These are phyloP conservation scores for Melanophora roralis DNA, from an alignment of 2,888 invertebrate genomes.

Conservation along the genomic window DNA sequence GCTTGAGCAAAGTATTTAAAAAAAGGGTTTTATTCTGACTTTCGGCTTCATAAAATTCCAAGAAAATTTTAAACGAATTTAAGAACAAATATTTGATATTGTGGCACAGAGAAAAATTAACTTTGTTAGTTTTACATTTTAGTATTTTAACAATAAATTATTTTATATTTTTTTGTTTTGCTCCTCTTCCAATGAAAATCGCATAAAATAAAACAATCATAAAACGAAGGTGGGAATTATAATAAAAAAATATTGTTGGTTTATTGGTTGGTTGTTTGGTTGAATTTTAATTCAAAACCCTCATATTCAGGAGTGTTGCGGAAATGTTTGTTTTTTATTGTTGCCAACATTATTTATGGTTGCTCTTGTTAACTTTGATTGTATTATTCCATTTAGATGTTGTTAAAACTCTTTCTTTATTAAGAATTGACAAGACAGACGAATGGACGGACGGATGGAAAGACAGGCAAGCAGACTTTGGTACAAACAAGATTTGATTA, in stretches of 20 bases:
- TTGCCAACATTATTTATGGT: slow-evolving; percentile 53
- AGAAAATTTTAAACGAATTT: slow-evolving; percentile 37
- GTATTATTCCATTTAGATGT: slow-evolving; percentile 37
- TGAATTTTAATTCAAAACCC: not conserved
- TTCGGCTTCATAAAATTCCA: slow-evolving; percentile 29
- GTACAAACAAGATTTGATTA: slow-evolving; percentile 60
- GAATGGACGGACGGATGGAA: not conserved
- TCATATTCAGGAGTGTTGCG: slow-evolving; percentile 43
- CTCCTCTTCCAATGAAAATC: not conserved
- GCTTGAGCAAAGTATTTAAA: slow-evolving; percentile 17
- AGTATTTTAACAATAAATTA: slow-evolving; percentile 46
- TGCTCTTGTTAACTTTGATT: slow-evolving; percentile 58
- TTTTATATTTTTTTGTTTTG: slow-evolving; percentile 3
- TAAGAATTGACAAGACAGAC: not conserved
- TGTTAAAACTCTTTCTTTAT: slow-evolving; percentile 8
- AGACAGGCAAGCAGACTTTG: slow-evolving; percentile 6
- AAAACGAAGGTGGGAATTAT: slow-evolving; percentile 48
- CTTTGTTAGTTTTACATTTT: slow-evolving; percentile 24
- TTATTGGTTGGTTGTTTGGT: slow-evolving; percentile 10
- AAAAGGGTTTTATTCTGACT: slow-evolving; percentile 32
- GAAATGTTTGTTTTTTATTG: slow-evolving; percentile 59
- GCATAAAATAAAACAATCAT: not conserved
- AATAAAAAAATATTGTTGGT: slow-evolving; percentile 45
- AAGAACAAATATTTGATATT: slow-evolving; percentile 43
- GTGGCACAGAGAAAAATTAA: slow-evolving; percentile 26